Base-by-base conservation (phyloP, 2,888 invertebrate genomes). In the Hipparchia semele region DNA sequence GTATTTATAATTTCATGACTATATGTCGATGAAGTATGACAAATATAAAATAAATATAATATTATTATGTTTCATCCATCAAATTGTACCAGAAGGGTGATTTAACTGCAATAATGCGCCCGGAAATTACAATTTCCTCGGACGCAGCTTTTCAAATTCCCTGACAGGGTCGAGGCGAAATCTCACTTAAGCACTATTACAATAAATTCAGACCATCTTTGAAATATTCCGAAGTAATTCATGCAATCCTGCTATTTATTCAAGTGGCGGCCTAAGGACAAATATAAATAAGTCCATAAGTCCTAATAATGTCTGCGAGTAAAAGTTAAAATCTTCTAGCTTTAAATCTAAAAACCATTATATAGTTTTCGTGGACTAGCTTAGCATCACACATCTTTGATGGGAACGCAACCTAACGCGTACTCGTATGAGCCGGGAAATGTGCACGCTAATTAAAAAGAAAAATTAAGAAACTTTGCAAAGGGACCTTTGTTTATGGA, bases 121-220 rank as follows among this genome's bases (percentile, higher is more conserved):
- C 65, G 62, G 62, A 68, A 72, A 72, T 72, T 62, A 68, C 10
- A 46, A 56, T 68, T 68, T 72, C 61, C 68, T 56, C 9, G 51
- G 46, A 72, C 59, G 10, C 61, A 45, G 23, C 49, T 53, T 49
- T 45, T 54, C 54, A n/a, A 51, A 66, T 66, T 39, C 33, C 1
- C 65, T 51, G 53, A 53, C 51, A 65, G 33, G 53, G 23, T 33
- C 65, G 23, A 65, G 53, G 65, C 33, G 46, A 46, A 46, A 62
- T 65, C 33, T 53, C 7, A 7, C 33, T 65, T 13, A 51, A 64
- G 49, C 64, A 51, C 23, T 33, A 23, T 51, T 64, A 49, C 51
- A 64, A 51, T 64, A 39, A 39, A 39, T 39, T 64, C 64, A 5
- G n/a, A 45, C 6, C 49, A 46, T 49, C 45, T 49, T 8, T 9